Percentiles rank a stretch among this genome's conserved stretches.
These are phyloP conservation scores for Seira ritae DNA, from an alignment of 2,888 invertebrate genomes.

Conservation along the genomic window DNA sequence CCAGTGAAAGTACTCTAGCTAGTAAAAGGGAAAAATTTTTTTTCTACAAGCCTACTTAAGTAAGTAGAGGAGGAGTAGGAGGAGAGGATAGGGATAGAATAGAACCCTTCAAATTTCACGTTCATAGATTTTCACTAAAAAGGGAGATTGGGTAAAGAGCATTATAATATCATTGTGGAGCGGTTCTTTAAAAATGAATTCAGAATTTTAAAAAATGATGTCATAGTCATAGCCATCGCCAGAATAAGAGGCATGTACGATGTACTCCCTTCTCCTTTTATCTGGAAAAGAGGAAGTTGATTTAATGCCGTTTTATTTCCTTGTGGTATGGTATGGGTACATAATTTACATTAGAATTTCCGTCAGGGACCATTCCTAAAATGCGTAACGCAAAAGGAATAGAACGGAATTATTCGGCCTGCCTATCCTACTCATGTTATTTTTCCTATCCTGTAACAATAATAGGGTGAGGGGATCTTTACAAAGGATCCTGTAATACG, in stretches of 20 bases:
- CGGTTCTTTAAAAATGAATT: not conserved
- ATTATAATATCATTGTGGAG: not conserved
- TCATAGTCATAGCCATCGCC: not conserved
- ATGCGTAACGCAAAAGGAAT: too few relatives aligned
- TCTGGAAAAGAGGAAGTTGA: not conserved
- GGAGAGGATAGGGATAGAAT: constrained; percentile 15
- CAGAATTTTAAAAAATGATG: not conserved
- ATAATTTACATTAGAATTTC: too few relatives aligned
- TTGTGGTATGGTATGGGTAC: not conserved
- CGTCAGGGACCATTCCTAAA: too few relatives aligned
- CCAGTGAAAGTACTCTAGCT: not conserved
- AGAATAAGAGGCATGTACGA: not conserved
- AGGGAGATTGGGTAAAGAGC: not conserved
- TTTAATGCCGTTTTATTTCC: constrained; percentile 2
- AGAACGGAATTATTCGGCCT: too few relatives aligned
- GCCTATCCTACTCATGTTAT: too few relatives aligned
- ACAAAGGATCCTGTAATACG: too few relatives aligned
- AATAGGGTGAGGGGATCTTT: too few relatives aligned
- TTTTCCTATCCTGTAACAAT: too few relatives aligned
- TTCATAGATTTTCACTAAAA: constrained; percentile 3
- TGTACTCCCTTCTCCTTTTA: not conserved
- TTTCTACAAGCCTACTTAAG: not conserved
- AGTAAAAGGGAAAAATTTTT: not conserved
- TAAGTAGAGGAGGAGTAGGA: constrained; percentile 11
- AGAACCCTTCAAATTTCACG: not conserved